Base-by-base conservation (phyloP, 2,113 vertebrate genomes). In the Origma solitaria region DNA sequence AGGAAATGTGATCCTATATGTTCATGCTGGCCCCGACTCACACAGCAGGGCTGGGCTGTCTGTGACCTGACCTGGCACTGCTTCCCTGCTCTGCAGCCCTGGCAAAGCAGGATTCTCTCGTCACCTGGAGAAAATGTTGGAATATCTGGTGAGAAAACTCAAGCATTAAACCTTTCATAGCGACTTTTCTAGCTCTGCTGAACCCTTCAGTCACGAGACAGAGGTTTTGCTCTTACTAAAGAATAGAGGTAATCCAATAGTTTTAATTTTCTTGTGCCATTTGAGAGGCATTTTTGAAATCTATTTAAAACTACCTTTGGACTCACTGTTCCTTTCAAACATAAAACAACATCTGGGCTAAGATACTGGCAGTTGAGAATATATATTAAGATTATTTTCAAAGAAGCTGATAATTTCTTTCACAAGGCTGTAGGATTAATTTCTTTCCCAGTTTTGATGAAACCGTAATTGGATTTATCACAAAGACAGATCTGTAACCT, bases 361-460 rank as follows among this genome's bases (percentile, higher is more conserved):
- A 86, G 37, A 70, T 25, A 56, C 82, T 90, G 88, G 75, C 88
- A 81, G 75, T 92, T 90, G 80, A 51, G 30, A 87, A 73, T 50
- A 83, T 58, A 68, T 44, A 82, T 87, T 78, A 62, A 90, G 89
- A 95, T 86, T 92, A 79, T 78, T 92, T 82, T 84, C 45, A 95
- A 94, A 96, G 93, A 93, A 95, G 88, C 87, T 92, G 94, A 51
- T 97, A 83, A 96, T 93, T 95, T 90, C 81, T 97, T 97, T 97
- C 96, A 97, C 75, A 71, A 86, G 94, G 69, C 44, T 58, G 15
- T 50, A 65, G 73, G 58, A 95, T 94, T 95, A 95, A 96, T 86
- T 91, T 51, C 64, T 66, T 83, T 89, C 92, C 94, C 92, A 82
- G 97, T 96, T 83, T 51, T 91, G 11, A 76, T 88, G 89, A 92